Evolutionary conservation across 64 coral and sea anemone species (phyloP).

Genomic region (Stichodactyla helianthus): DNA sequence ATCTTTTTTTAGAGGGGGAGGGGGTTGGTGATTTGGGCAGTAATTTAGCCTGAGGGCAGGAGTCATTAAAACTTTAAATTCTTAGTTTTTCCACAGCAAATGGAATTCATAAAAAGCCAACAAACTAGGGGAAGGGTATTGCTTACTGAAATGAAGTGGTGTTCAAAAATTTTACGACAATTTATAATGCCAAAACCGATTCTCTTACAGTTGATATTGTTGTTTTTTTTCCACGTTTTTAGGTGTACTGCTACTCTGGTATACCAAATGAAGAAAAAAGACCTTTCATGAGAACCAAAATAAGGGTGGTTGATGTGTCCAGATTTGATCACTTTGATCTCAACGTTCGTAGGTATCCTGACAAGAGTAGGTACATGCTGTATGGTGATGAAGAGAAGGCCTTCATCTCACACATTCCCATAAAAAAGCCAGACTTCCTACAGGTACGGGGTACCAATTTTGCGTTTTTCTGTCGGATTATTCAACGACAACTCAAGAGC

Average conservation of each 20-base stretch:
- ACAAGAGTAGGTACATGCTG: conserved; percentile 19
- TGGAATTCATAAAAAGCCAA: too few species aligned
- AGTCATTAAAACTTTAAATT: not conserved
- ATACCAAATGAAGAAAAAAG: not conserved
- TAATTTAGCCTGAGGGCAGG: too few species aligned
- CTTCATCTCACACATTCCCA: conserved; percentile 42
- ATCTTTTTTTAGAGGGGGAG: too few species aligned
- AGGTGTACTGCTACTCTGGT: conserved; percentile 42
- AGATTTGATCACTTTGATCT: conserved; percentile 56
- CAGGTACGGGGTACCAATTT: conserved; percentile 11
- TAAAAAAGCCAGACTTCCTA: conserved; percentile 43
- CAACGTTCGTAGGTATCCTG: conserved; percentile 27
- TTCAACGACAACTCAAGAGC: not conserved
- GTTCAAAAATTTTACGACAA: too few species aligned
- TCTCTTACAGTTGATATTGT: too few species aligned
- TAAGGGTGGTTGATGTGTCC: conserved; percentile 40
- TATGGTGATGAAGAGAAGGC: conserved; percentile 23
- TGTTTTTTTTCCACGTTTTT: not conserved
- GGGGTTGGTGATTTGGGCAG: too few species aligned
- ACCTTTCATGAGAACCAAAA: conserved; percentile 43
- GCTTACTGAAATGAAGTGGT: too few species aligned
- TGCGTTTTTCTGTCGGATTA: not conserved
- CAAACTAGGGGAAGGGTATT: too few species aligned
- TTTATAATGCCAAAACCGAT: too few species aligned
- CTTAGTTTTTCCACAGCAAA: too few species aligned